Base-by-base conservation (phyloP, 2,113 vertebrate species). In the Syrrhaptes paradoxus region DNA sequence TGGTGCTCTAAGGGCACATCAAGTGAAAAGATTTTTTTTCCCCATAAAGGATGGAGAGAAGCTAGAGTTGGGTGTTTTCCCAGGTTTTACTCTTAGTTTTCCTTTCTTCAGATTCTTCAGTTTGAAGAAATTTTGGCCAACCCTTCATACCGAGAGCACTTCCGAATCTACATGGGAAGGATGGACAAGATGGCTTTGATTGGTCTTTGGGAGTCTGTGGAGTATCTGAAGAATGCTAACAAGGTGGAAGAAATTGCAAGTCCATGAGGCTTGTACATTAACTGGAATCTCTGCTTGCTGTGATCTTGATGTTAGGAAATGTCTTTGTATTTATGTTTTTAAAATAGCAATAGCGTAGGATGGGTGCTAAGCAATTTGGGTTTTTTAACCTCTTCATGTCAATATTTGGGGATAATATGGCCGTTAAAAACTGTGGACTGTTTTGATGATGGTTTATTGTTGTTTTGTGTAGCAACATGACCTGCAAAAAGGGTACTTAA, bases 101-200 rank as follows among this genome's bases (percentile, higher is more conserved):
- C 10, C 13, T 67, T 74, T 85, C 28, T 90, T 54, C 62, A 99
- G 99, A 99, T 99, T 96, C 98, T 99, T 93, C 99, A 99, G 91
- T 99, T 99, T 93, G 98, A 99, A 71, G 99, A 99, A 88, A 99
- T 99, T 97, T 97, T 99, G 98, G 98, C 97, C 71, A 99, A 97
- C 76, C 93, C 98, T 57, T 97, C 96, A 16, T 99, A 99, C 96
- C 98, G 99, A 96, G 98, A 99, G 49, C 98, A 99, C 73, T 99
- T 99, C 87, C 97, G 98, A 84, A 96, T 97, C 77, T 99, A 99
- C 97, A 99, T 99, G 99, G 99, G 99, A 93, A 98, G 98, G 85
- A 98, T 99, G 86, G 99, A 99, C 95, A 99, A 99, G 96, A 97
- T 98, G 89, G 97, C 98, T 96, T 97, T 99, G 87, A 98, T 99